These are phyloP conservation scores for Zeuzera pyrina DNA, from an alignment of 2,888 invertebrate species.

Conservation along the genomic window DNA sequence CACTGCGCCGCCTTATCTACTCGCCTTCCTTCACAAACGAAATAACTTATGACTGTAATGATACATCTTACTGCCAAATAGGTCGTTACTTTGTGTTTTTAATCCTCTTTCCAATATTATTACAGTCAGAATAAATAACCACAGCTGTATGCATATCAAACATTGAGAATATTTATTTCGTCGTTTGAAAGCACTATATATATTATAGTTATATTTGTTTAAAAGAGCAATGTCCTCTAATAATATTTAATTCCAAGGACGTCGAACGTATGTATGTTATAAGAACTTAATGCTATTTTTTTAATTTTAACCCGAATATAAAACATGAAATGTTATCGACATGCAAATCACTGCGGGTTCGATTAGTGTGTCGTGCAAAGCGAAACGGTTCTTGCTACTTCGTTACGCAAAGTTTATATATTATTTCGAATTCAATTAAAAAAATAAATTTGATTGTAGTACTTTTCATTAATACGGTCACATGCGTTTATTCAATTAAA, in stretches of 20 bases:
- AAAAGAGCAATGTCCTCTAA: too few species aligned
- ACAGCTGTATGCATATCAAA: too few species aligned
- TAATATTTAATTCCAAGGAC: not conserved
- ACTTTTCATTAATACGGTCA: too few species aligned
- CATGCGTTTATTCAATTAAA: too few species aligned
- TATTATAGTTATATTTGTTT: too few species aligned
- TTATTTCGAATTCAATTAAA: constrained; percentile 11
- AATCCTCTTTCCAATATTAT: not conserved
- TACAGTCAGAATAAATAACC: too few species aligned
- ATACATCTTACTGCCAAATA: constrained; percentile 50
- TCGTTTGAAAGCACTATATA: too few species aligned
- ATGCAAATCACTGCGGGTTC: constrained; percentile 38
- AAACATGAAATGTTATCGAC: constrained; percentile 26
- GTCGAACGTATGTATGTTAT: too few species aligned
- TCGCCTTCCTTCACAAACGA: constrained; percentile 34
- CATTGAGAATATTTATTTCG: too few species aligned
- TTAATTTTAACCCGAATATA: constrained; percentile 21
- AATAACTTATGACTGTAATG: constrained; percentile 46
- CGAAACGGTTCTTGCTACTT: constrained; percentile 40
- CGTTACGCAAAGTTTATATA: constrained; percentile 34
- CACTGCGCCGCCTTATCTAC: constrained; percentile 60
- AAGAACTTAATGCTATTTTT: not conserved
- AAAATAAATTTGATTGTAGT: too few species aligned
- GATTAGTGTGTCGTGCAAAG: constrained; percentile 33
- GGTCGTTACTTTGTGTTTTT: constrained; percentile 25